A percentile compares a stretch with the other conserved stretches of the same genome.
Evolutionary conservation across 2,113 vertebrate genomes (phyloP).

Genomic region (Megalops atlanticus): DNA sequence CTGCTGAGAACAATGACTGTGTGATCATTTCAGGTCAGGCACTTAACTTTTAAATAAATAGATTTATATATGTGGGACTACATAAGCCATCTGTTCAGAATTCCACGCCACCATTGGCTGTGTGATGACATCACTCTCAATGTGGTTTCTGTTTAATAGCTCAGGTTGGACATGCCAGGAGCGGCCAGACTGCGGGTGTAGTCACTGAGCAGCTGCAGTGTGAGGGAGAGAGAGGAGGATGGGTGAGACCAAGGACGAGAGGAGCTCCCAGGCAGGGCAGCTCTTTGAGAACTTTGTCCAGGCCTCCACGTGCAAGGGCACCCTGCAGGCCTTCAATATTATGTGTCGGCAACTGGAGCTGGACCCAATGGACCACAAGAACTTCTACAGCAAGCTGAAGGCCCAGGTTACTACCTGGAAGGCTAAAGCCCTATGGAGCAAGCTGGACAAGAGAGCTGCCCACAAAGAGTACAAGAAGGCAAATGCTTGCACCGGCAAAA

Average conservation of each 20-base stretch:
- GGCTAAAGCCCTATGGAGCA: conserved; percentile 93
- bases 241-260: conserved; percentile 87
- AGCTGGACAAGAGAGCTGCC: conserved; percentile 89
- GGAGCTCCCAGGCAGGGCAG: conserved; percentile 79
- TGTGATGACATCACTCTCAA: conserved; percentile 3
- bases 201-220: not conserved
- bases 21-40: conserved; percentile 1
- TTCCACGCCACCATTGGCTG: not conserved
- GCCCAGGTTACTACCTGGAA: conserved; percentile 88
- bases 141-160: conserved; percentile 21
- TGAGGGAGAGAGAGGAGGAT: conserved; percentile 58
- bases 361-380: conserved; percentile 81
- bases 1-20: not conserved
- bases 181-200: not conserved
- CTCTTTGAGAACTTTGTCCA: conserved; percentile 95
- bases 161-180: conserved; percentile 54
- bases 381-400: conserved; percentile 87
- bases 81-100: conserved; percentile 1
- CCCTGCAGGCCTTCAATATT: conserved; percentile 91
- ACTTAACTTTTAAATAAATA: not conserved
- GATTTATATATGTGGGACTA: not conserved
- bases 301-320: conserved; percentile 90
- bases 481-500: conserved; percentile 79
- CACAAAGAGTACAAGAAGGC: conserved; percentile 91
- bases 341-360: conserved; percentile 88